These are phyloP conservation scores for Cosmia trapezina DNA, from an alignment of 2,888 invertebrate genomes.

Conservation along the genomic window DNA sequence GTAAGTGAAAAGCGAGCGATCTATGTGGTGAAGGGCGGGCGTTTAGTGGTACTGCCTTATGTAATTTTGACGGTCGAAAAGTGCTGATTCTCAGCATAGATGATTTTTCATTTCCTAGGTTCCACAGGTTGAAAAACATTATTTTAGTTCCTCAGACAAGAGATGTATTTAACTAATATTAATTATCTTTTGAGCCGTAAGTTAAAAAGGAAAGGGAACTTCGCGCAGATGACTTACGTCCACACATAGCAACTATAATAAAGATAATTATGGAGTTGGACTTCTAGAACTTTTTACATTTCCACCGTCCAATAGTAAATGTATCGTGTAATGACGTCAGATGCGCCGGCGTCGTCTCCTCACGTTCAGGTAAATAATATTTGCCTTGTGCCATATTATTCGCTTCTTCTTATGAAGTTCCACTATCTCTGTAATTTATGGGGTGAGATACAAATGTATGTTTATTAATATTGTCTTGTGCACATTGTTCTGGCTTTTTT, in stretches of 20 bases:
- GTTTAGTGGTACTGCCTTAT: too few species aligned
- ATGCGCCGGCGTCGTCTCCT: constrained; percentile 58
- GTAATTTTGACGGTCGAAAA: too few species aligned
- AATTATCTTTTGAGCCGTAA: not conserved
- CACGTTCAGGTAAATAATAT: constrained; percentile 58
- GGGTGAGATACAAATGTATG: constrained; percentile 47
- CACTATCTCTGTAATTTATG: constrained; percentile 59
- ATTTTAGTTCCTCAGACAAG: not conserved
- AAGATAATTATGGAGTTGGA: constrained; percentile 3
- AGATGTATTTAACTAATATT: too few species aligned
- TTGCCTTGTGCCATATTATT: constrained; percentile 62
- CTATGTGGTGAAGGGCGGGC: too few species aligned
- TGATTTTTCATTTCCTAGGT: not conserved
- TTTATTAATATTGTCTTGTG: constrained; percentile 43
- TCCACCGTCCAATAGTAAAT: constrained; percentile 26
- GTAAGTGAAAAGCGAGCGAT: not conserved
- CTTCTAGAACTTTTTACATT: constrained; percentile 12
- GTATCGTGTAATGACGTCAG: constrained; percentile 46
- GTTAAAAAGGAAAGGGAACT: not conserved
- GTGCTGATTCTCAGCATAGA: too few species aligned
- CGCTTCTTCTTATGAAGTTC: constrained; percentile 48
- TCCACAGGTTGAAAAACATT: not conserved
- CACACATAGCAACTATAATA: not conserved
- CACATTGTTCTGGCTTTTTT: constrained; percentile 40
- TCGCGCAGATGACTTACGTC: too few species aligned